phyloP scores from a whole-genome alignment of 2,888 invertebrate species.

The Ophonus ardosiacus region DNA sequence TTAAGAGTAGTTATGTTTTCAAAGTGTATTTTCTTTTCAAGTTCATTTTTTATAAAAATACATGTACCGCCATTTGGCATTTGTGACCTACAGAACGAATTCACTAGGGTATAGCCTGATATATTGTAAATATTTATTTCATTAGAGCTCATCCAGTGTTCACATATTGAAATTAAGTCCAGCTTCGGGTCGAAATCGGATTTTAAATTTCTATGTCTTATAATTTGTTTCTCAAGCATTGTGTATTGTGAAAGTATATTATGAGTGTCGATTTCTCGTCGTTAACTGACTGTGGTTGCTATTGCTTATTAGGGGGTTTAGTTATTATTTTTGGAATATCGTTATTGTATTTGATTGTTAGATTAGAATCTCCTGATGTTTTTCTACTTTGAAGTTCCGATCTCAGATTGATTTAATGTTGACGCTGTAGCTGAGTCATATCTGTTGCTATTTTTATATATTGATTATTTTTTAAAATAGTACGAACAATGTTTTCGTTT shows the following conservation, averaged over 20 bases:
- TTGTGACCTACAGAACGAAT: neutral
- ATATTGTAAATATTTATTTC: neutral
- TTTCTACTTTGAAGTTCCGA: neutral
- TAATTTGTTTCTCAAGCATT: neutral
- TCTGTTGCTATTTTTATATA: neutral
- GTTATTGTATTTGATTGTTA: neutral
- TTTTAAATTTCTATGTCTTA: neutral
- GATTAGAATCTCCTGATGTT: neutral
- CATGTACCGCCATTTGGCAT: neutral
- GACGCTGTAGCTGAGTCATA: neutral
- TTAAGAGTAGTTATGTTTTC: neutral
- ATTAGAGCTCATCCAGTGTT: neutral
- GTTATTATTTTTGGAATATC: neutral
- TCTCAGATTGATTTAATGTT: neutral
- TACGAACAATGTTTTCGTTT: neutral
- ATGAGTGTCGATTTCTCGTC: neutral
- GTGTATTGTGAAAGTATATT: slow-evolving; percentile 4
- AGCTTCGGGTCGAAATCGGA: neutral
- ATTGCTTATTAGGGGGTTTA: neutral
- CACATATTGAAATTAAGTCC: neutral
- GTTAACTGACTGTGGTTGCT: neutral
- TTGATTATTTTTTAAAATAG: neutral
- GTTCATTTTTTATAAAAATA: neutral
- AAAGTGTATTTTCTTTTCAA: neutral
- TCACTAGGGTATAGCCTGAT: neutral